These are phyloP conservation scores for Ophioninae sp. DNA, from an alignment of 2,888 invertebrate genomes.

Conservation along the genomic window DNA sequence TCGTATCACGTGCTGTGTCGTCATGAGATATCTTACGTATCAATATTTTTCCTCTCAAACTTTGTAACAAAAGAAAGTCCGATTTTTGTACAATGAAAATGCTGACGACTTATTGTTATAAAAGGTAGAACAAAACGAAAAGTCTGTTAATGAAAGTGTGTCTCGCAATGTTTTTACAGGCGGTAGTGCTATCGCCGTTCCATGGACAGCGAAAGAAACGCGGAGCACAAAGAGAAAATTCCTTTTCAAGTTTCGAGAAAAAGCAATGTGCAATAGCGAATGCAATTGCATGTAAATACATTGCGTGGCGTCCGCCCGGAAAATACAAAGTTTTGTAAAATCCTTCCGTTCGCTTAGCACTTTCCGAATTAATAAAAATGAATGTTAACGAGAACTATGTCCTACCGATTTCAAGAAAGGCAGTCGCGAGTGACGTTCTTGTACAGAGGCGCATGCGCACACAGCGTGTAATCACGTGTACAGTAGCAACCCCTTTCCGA, in stretches of 20 bases:
- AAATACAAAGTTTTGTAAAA: not conserved
- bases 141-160: not conserved
- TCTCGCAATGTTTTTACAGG: not conserved
- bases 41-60: not conserved
- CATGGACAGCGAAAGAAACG: not conserved
- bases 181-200: not conserved
- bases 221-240: not conserved
- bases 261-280: not conserved
- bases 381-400: no score
- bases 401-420: no score
- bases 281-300: not conserved
- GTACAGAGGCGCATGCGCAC: not conserved
- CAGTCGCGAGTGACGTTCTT: not conserved
- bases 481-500: not conserved
- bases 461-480: not conserved
- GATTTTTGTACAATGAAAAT: not conserved
- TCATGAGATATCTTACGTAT: not conserved
- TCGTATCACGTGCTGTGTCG: not conserved
- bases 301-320: not conserved
- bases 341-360: constrained; percentile 50
- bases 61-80: not conserved
- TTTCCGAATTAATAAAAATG: constrained; percentile 17
- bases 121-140: not conserved
- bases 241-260: not conserved
- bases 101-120: not conserved